Evolutionary conservation across 1,140 invertebrate genomes (phyloP), one percentile per base, ranked within the genome.

Genomic region (Liolophura sinensis): DNA sequence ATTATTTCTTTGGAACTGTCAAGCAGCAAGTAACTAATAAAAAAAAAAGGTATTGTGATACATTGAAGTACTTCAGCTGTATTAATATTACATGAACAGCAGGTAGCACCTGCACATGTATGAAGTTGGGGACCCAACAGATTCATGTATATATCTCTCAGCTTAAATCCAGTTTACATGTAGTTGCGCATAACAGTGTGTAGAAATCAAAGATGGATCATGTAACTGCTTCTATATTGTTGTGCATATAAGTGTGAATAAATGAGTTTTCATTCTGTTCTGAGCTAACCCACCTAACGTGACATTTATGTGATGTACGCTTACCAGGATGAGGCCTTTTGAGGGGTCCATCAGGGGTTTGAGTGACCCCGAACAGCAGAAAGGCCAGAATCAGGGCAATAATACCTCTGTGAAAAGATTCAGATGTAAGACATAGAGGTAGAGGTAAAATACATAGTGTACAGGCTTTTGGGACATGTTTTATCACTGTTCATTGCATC

Each of bases 301-400:
- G n/a, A 12, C 24, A 54, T 54, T 5, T 12, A 54, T 24, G 12
- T 5, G 20, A n/a, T 48, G 24, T 62, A 14, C 12, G 59, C 71
- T 62, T 69, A 87, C 85, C 85, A 59, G 88, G 88, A 83, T 89
- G 88, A 27, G 88, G 88, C 73, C 88, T 83, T 50, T 82, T 81
- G 73, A 89, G 89, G 40, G 87, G 86, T 16, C 88, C 88, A 85
- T 89, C 88, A 48, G 88, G 88, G 27, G 86, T 88, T 58, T 88
- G 86, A 14, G 87, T 88, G 0, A 89, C 86, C 20, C 88, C 88
- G 68, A 89, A 83, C 6, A 88, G 67, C 24, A 89, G 75, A 71
- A 89, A 89, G 9, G 87, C 85, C 25, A 87, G 70, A 31, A 87
- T 72, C 68, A 85, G 83, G 31, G 88, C 88, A 56, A 85, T 73